Percentiles rank a stretch among this genome's conserved stretches.
Conservation (phyloP, 1,140 invertebrate genomes). For the Brachionus rubens region DNA sequence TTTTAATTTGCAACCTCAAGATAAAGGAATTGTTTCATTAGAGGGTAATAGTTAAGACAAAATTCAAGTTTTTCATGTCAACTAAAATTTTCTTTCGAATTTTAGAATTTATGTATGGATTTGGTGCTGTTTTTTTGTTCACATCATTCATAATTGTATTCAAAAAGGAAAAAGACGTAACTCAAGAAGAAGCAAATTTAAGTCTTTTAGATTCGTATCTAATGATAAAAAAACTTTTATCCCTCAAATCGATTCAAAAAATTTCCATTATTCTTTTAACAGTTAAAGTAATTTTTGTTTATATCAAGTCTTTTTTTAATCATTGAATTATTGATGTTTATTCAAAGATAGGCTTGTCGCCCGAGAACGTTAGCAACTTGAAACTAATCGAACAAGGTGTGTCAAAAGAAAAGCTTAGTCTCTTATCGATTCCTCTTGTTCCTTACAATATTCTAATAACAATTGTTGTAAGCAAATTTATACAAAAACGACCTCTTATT, state of each 20-base stretch:
- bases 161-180: background rate
- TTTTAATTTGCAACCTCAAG: background rate
- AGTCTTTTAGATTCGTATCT: background rate
- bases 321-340: background rate
- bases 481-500: constrained; percentile 80
- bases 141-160: background rate
- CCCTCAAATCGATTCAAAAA: background rate
- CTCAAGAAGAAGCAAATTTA: background rate
- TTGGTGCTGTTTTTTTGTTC: background rate
- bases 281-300: background rate
- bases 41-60: too few species aligned
- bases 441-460: constrained; percentile 91
- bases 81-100: background rate
- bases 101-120: constrained; percentile 11
- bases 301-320: background rate
- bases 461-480: constrained; percentile 79
- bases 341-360: constrained; percentile 86
- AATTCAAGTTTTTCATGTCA: background rate
- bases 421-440: constrained; percentile 80
- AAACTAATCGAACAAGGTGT: constrained; percentile 84
- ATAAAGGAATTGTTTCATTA: constrained; percentile 21
- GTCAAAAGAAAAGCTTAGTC: constrained; percentile 85
- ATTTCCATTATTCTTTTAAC: background rate
- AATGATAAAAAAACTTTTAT: background rate
- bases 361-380: constrained; percentile 86